A percentile compares a stretch with the other conserved stretches of the same genome.
phyloP scores from a whole-genome alignment of 2,113 vertebrate genomes.

The Lethenteron reissneri region DNA sequence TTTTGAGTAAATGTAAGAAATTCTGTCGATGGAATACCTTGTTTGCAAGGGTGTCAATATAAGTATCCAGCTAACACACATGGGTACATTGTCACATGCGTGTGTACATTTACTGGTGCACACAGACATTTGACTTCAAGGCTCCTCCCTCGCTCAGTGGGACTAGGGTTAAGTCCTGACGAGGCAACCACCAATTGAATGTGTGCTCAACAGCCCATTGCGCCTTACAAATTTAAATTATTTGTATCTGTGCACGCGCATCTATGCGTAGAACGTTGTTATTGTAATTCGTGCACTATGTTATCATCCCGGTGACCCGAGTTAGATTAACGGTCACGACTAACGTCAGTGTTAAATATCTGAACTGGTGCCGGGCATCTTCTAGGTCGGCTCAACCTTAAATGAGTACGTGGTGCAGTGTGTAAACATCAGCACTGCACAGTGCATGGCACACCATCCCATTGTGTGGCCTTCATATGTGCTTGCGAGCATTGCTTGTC shows the following conservation, averaged over 20 bases:
- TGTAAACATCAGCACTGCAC: too few species aligned
- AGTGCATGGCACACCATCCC: not conserved
- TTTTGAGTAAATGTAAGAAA: too few species aligned
- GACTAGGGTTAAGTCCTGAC: too few species aligned
- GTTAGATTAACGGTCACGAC: not conserved
- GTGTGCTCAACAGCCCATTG: not conserved
- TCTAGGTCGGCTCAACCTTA: not conserved
- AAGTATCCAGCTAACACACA: not conserved
- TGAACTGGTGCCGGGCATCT: too few species aligned
- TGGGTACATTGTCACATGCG: too few species aligned
- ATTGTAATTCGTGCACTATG: not conserved
- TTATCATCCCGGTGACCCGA: not conserved
- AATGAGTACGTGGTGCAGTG: too few species aligned
- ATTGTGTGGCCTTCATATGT: too few species aligned
- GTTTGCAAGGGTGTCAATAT: not conserved
- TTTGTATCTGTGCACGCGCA: not conserved
- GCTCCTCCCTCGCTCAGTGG: too few species aligned
- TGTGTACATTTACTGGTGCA: too few species aligned
- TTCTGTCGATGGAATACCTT: not conserved
- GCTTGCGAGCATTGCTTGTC: too few species aligned
- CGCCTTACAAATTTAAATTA: constrained; percentile 5
- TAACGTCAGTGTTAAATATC: not conserved
- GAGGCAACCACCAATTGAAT: not conserved
- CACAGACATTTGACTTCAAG: too few species aligned
- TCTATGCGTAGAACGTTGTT: not conserved